Evolutionary conservation across 2,888 invertebrate species (phyloP).

Genomic region (Sthenelais limicola): DNA sequence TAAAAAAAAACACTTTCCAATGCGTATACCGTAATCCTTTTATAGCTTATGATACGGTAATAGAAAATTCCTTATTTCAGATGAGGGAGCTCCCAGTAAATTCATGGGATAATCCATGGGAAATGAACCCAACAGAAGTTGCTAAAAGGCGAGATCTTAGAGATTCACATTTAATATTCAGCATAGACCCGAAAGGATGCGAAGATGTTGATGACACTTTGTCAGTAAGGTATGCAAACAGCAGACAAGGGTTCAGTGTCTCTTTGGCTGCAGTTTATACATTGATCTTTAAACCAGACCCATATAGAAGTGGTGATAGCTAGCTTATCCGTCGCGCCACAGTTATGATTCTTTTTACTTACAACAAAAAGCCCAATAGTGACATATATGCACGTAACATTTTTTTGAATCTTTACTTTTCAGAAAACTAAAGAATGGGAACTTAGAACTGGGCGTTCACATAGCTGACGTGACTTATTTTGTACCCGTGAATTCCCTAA

Average conservation of each 20-base stretch:
- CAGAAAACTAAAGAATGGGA: conserved; percentile 40
- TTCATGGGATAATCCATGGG: conserved; percentile 85
- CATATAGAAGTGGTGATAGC: neutral
- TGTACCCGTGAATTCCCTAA: conserved; percentile 89
- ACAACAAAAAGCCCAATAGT: too few species aligned
- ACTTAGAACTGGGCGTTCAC: conserved; percentile 89
- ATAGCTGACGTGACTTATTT: conserved; percentile 99
- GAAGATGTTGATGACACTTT: conserved; percentile 99
- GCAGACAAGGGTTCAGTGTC: neutral
- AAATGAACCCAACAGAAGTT: conserved; percentile 80
- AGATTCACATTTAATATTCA: conserved; percentile 85
- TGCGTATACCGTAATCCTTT: too few species aligned
- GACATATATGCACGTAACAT: too few species aligned
- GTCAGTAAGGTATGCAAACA: conserved; percentile 75
- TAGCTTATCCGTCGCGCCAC: too few species aligned
- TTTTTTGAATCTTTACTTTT: too few species aligned
- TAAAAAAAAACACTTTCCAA: too few species aligned
- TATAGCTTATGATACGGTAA: too few species aligned
- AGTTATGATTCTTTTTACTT: too few species aligned
- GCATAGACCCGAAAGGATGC: conserved; percentile 97
- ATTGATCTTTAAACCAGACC: neutral
- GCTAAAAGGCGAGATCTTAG: conserved; percentile 87
- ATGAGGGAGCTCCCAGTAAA: conserved; percentile 64
- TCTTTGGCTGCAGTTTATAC: too few species aligned
- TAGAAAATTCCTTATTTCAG: conserved; percentile 54